These are phyloP conservation scores for Tauraco hartlaubi DNA, from an alignment of 2,797 vertebrate species.

Conservation along the genomic window DNA sequence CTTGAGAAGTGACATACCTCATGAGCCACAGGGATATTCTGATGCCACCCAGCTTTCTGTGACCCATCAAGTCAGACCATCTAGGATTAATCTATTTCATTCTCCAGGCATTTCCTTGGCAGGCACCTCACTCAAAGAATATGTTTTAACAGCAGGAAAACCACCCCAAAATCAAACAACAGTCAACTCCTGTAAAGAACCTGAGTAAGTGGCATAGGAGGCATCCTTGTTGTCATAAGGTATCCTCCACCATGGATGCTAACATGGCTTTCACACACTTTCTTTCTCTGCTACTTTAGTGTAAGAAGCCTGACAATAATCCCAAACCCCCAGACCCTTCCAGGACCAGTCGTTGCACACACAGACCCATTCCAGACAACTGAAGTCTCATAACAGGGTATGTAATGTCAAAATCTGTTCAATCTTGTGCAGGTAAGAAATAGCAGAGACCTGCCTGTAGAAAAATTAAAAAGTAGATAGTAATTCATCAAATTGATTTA, in stretches of 20 bases:
- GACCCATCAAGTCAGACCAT: not conserved
- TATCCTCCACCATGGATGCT: not conserved
- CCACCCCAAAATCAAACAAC: not conserved
- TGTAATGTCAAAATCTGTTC: not conserved
- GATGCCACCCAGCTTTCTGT: not conserved
- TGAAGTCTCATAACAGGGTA: not conserved
- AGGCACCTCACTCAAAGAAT: not conserved
- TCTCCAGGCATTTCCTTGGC: not conserved
- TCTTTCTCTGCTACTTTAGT: not conserved
- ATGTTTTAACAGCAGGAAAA: not conserved
- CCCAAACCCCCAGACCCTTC: not conserved
- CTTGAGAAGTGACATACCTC: not conserved
- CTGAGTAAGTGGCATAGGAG: not conserved
- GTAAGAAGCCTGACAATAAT: not conserved
- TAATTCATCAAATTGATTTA: conserved; percentile 65
- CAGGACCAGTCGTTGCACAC: not conserved
- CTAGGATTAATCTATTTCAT: not conserved
- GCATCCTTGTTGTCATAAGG: not conserved
- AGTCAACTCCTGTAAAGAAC: not conserved
- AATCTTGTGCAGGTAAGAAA: conserved; percentile 54
- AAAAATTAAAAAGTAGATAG: conserved; percentile 10
- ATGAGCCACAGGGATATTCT: not conserved
- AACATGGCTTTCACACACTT: not conserved
- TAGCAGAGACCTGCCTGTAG: not conserved
- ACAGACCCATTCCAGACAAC: not conserved